phyloP scores from a whole-genome alignment of 1,140 invertebrate genomes.

The Bombus polaris region DNA sequence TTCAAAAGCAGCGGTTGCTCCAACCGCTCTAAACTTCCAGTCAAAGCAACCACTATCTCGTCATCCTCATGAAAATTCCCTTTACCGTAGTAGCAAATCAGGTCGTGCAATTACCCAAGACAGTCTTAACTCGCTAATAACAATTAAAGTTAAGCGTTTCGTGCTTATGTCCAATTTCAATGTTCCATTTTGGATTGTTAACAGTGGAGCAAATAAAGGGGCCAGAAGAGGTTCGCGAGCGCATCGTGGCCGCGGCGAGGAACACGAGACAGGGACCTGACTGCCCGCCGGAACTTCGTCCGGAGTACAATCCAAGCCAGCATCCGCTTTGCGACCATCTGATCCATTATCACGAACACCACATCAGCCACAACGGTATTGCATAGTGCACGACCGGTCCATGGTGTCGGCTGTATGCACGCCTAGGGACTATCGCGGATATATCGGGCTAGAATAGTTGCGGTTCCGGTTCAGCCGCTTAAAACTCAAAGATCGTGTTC shows the following conservation, averaged over 20 bases:
- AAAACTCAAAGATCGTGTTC: slow-evolving; percentile 21
- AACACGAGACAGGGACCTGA: slow-evolving; percentile 84
- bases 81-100: not conserved
- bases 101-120: not conserved
- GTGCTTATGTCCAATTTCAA: not conserved
- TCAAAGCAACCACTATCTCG: too few relatives aligned
- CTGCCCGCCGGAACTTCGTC: slow-evolving; percentile 84
- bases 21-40: too few relatives aligned
- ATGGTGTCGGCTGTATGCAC: slow-evolving; percentile 23
- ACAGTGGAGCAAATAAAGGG: slow-evolving; percentile 91
- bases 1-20: not conserved
- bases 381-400: slow-evolving; percentile 48
- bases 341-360: slow-evolving; percentile 82
- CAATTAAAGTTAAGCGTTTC: not conserved
- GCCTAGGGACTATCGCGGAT: slow-evolving; percentile 26
- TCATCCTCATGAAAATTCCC: not conserved
- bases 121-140: not conserved
- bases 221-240: slow-evolving; percentile 86
- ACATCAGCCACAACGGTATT: slow-evolving; percentile 79
- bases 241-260: slow-evolving; percentile 87
- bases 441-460: slow-evolving; percentile 36
- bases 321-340: slow-evolving; percentile 80
- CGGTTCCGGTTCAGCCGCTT: slow-evolving; percentile 30
- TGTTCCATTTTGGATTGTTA: slow-evolving; percentile 57
- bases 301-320: slow-evolving; percentile 81